Percentiles rank a stretch among this genome's conserved stretches.
These are phyloP conservation scores for Tichodroma muraria DNA, from an alignment of 2,113 vertebrate species.

Conservation along the genomic window DNA sequence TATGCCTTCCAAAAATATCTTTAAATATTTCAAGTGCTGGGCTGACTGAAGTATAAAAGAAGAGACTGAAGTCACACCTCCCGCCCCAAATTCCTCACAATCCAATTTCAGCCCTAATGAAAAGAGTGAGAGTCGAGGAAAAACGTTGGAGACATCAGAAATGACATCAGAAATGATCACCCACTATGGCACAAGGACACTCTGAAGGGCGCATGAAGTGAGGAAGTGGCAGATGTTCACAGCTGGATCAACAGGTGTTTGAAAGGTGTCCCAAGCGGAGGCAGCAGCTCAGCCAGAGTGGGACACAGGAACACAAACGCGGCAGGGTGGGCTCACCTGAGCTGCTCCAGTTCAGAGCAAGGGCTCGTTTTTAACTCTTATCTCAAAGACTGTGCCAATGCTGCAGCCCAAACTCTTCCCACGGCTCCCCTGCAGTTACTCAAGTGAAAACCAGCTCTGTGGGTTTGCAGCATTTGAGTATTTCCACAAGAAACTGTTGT, in stretches of 20 bases:
- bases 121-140: not conserved
- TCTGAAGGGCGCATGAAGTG: not conserved
- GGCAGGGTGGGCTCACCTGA: not conserved
- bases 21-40: not conserved
- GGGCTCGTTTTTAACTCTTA: not conserved
- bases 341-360: not conserved
- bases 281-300: not conserved
- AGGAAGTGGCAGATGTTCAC: not conserved
- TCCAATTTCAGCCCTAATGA: not conserved
- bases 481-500: not conserved
- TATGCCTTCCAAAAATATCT: not conserved
- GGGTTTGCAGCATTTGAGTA: too few species aligned
- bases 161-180: not conserved
- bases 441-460: not conserved
- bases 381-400: not conserved
- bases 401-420: not conserved
- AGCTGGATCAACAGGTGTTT: not conserved
- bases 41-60: not conserved
- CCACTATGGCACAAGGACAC: not conserved
- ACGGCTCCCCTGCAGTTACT: not conserved
- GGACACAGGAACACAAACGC: accelerated
- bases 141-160: not conserved
- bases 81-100: not conserved
- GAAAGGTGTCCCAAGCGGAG: not conserved
- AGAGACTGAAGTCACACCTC: not conserved